A percentile compares a stretch with the other conserved stretches of the same genome.
phyloP scores from a whole-genome alignment of 2,888 invertebrate genomes.

The Coleophora flavipennella region DNA sequence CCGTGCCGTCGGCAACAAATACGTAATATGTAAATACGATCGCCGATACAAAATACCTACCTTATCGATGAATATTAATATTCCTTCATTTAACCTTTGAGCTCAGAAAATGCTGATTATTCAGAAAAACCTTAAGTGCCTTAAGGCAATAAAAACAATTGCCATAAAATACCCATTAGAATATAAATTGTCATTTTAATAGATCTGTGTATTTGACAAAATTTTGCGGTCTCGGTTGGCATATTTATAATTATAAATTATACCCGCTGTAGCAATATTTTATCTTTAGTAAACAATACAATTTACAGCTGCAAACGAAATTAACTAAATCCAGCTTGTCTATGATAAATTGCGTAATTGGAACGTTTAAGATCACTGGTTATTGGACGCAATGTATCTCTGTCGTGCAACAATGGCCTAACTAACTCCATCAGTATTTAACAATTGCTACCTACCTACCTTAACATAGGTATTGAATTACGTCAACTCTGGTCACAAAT shows the following conservation, averaged over 20 bases:
- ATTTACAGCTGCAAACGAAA: slow-evolving; percentile 30
- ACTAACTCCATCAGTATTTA: slow-evolving; percentile 19
- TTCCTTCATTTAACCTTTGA: no score
- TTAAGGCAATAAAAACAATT: no score
- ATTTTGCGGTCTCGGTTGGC: no score
- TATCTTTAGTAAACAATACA: slow-evolving; percentile 4
- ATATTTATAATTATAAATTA: no score
- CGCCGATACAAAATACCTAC: not conserved
- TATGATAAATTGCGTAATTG: slow-evolving; percentile 55
- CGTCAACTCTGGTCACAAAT: slow-evolving; percentile 45
- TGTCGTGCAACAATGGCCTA: slow-evolving; percentile 59
- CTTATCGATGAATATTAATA: slow-evolving; percentile 1
- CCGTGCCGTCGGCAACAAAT: not conserved
- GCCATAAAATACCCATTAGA: no score
- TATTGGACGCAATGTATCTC: slow-evolving; percentile 53
- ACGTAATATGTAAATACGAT: slow-evolving; percentile 2
- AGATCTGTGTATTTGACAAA: no score
- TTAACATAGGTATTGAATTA: slow-evolving; percentile 60
- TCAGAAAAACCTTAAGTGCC: no score
- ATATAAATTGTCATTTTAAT: no score
- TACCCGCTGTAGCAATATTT: no score
- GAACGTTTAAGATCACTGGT: slow-evolving; percentile 54
- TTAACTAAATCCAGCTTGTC: slow-evolving; percentile 35
- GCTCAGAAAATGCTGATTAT: no score
- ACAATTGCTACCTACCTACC: slow-evolving; percentile 44